A percentile compares a stretch with the other conserved stretches of the same genome.
phyloP scores from a whole-genome alignment of 1,140 invertebrate species.

The Chlorops oryzae region DNA sequence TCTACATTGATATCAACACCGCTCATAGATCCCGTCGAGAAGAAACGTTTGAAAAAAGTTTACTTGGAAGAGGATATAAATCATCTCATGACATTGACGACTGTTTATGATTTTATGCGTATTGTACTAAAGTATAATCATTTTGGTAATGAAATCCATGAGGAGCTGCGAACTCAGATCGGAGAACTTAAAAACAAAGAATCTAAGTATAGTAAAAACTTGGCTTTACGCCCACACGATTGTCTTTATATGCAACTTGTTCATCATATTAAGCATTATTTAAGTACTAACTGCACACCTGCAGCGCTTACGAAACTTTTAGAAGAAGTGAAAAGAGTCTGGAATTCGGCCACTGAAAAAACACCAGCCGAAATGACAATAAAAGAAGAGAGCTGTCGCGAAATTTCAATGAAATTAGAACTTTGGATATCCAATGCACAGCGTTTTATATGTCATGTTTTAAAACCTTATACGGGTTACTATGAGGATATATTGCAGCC shows the following conservation, averaged over 20 bases:
- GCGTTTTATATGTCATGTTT: constrained; percentile 35
- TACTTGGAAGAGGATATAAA: constrained; percentile 61
- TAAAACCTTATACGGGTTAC: constrained; percentile 27
- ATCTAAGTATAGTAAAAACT: constrained; percentile 43
- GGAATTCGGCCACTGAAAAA: constrained; percentile 25
- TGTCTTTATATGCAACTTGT: constrained; percentile 51
- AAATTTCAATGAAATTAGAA: constrained; percentile 31
- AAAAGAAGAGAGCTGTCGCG: constrained; percentile 10
- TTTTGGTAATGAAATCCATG: constrained; percentile 32
- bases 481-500: constrained; percentile 43
- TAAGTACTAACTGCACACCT: constrained; percentile 36
- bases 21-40: constrained; percentile 68
- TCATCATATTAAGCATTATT: constrained; percentile 35
- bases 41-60: constrained; percentile 60
- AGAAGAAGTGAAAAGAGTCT: constrained; percentile 13
- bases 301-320: constrained; percentile 22
- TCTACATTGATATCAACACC: constrained; percentile 50
- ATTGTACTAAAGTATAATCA: constrained; percentile 39
- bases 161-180: constrained; percentile 38
- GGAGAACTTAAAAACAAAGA: constrained; percentile 32
- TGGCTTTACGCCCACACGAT: constrained; percentile 55
- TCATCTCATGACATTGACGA: constrained; percentile 22
- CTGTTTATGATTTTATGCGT: constrained; percentile 35
- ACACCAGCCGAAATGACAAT: no score
- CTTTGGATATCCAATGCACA: constrained; percentile 41